Conservation (phyloP, 2,888 invertebrate species). For the Smittia aterrima region DNA sequence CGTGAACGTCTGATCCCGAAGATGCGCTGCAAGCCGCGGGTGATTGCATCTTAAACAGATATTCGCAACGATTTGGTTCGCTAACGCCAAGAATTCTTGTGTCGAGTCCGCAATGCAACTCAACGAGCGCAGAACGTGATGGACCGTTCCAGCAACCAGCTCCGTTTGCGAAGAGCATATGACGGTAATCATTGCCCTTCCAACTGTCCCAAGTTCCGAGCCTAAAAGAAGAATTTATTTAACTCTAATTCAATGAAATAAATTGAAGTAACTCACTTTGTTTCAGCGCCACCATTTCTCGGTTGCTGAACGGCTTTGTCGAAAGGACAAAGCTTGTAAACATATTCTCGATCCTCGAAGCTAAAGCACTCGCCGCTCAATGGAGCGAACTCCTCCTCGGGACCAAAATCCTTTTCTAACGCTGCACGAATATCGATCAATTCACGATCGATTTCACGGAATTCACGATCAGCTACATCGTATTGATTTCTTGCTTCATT, state of each 20-base stretch:
- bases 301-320: constrained; percentile 81
- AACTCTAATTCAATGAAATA: neutral
- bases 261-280: constrained; percentile 50
- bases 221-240: constrained; percentile 44
- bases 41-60: constrained; percentile 83
- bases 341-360: constrained; percentile 87
- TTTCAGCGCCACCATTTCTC: constrained; percentile 80
- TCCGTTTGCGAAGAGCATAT: constrained; percentile 87
- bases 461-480: constrained; percentile 71
- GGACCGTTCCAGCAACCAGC: constrained; percentile 99
- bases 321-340: constrained; percentile 87
- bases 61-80: constrained; percentile 97
- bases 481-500: constrained; percentile 75
- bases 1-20: constrained; percentile 56
- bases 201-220: constrained; percentile 89
- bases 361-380: constrained; percentile 89
- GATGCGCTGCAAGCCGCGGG: constrained; percentile 77
- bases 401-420: constrained; percentile 84
- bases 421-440: constrained; percentile 74
- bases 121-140: constrained; percentile 77
- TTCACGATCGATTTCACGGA: constrained; percentile 70
- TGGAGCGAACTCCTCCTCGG: constrained; percentile 82
- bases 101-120: constrained; percentile 81
- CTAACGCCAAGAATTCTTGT: constrained; percentile 77
- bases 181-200: constrained; percentile 73